These are phyloP conservation scores for Palythoa grandis DNA, from an alignment of 92 coral and sea anemone genomes.

Conservation along the genomic window DNA sequence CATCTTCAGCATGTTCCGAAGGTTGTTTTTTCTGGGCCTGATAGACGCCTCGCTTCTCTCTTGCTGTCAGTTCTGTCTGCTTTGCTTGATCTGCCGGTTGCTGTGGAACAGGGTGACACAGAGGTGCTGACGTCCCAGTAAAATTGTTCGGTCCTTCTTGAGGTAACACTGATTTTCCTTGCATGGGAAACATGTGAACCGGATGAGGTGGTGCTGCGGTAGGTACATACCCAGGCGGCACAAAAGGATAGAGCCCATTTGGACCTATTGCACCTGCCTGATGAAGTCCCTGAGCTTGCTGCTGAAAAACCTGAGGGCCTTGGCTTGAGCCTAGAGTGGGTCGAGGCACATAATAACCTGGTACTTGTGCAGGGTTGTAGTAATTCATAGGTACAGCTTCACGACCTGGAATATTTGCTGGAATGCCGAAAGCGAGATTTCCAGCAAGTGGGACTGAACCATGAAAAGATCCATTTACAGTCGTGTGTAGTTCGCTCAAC, in stretches of 20 bases:
- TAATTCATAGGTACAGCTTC: neutral
- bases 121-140: neutral
- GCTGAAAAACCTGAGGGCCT: constrained; percentile 28
- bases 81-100: neutral
- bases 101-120: neutral
- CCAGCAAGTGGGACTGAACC: neutral
- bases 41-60: constrained; percentile 7
- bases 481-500: neutral
- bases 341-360: neutral
- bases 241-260: neutral
- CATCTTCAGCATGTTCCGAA: constrained; percentile 29
- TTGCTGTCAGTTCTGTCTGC: neutral
- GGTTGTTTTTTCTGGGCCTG: constrained; percentile 11
- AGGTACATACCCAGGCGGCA: constrained; percentile 18
- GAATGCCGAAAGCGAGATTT: neutral
- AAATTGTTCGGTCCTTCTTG: neutral
- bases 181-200: neutral
- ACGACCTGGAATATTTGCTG: constrained; percentile 6
- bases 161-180: neutral
- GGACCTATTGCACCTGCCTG: constrained; percentile 20
- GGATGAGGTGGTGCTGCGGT: neutral
- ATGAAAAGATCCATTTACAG: constrained; percentile 1
- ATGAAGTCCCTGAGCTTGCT: constrained; percentile 13
- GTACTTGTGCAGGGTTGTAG: neutral
- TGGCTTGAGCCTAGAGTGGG: constrained; percentile 7